Percentiles rank a stretch among this genome's conserved stretches.
These are phyloP conservation scores for Nemoura dubitans DNA, from an alignment of 2,888 invertebrate species.

Conservation along the genomic window DNA sequence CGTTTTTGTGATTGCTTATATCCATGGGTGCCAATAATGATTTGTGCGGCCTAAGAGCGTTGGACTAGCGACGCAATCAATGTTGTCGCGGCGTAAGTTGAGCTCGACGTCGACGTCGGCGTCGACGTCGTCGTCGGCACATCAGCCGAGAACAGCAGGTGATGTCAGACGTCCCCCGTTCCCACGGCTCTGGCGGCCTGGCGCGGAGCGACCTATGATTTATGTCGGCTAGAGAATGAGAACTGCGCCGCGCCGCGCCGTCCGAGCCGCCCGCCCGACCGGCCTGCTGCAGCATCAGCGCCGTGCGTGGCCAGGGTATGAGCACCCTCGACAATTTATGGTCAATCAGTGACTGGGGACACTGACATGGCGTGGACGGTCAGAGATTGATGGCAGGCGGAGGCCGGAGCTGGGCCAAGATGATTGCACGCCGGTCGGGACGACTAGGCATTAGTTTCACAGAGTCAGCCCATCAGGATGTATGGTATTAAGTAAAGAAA, in stretches of 20 bases:
- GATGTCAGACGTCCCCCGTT: not conserved
- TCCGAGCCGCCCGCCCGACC: conserved; percentile 21
- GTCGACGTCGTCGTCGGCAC: not conserved
- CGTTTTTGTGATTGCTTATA: conserved; percentile 9
- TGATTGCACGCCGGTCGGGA: conserved; percentile 29
- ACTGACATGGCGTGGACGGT: conserved; percentile 47
- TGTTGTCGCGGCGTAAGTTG: not conserved
- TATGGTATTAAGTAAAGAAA: conserved; percentile 37
- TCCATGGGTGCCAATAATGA: conserved; percentile 1
- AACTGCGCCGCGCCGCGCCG: conserved; percentile 21
- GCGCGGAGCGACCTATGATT: conserved; percentile 36
- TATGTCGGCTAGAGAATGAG: conserved; percentile 42
- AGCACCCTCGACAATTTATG: conserved; percentile 66
- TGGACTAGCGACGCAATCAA: conserved; percentile 10
- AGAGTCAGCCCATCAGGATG: conserved; percentile 24
- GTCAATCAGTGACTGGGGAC: conserved; percentile 55
- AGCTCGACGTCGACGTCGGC: not conserved
- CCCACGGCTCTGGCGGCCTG: not conserved
- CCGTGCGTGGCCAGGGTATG: not conserved
- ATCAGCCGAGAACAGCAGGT: not conserved
- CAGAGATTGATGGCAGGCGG: conserved; percentile 46
- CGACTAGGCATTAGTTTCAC: conserved; percentile 37
- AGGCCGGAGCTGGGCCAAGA: conserved; percentile 22
- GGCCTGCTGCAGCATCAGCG: conserved; percentile 26
- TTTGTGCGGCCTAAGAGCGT: conserved; percentile 13